Conservation (phyloP, 2,113 vertebrate species). For the Alces alces region DNA sequence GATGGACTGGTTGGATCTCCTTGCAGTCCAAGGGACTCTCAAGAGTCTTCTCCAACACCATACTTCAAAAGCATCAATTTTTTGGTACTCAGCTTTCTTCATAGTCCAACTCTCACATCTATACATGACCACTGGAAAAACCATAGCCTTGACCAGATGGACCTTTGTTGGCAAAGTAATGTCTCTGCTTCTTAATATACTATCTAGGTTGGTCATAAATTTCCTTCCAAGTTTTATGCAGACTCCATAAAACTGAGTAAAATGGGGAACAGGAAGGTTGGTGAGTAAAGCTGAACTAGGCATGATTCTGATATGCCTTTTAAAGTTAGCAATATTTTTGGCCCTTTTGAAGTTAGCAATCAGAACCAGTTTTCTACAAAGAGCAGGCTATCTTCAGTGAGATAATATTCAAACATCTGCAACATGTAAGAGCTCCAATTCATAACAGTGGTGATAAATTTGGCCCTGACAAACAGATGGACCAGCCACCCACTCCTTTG, state of each 20-base stretch:
- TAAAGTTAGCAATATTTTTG: conserved; percentile 4
- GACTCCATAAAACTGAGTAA: background rate
- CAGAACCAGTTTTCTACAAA: conserved; percentile 13
- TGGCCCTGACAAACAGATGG: background rate
- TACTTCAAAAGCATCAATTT: no score
- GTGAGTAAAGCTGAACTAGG: background rate
- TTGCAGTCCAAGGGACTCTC: no score
- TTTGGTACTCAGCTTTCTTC: no score
- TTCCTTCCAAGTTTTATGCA: no score
- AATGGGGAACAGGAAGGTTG: background rate
- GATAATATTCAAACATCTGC: background rate
- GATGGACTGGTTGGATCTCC: no score
- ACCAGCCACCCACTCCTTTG: background rate
- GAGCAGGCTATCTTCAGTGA: background rate
- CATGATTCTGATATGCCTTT: background rate
- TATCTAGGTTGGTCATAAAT: no score
- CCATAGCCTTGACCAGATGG: no score
- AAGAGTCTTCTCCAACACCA: background rate
- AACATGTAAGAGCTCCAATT: background rate
- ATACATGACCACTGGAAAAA: no score
- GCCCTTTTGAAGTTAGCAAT: conserved; percentile 21
- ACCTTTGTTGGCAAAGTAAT: no score
- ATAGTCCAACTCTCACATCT: no score
- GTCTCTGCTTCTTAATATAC: no score
- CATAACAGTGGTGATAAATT: background rate